Conservation (phyloP, 1,140 invertebrate species). For the Dryas iulia region DNA sequence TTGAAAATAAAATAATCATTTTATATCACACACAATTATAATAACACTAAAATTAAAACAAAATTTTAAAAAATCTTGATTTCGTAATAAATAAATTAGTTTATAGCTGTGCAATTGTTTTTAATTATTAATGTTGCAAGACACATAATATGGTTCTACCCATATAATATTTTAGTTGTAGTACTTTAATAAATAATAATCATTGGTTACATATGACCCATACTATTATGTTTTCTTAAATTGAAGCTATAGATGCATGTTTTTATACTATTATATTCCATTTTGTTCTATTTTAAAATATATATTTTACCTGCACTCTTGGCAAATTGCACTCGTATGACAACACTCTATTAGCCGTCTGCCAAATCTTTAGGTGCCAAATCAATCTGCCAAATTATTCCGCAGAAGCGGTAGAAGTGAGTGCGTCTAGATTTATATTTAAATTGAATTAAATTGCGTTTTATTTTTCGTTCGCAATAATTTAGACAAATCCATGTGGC, state of each 20-base stretch:
- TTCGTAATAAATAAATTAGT: neutral
- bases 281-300: neutral
- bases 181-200: too few species aligned
- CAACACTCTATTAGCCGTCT: constrained; percentile 21
- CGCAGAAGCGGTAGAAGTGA: constrained; percentile 43
- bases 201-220: too few species aligned
- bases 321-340: constrained; percentile 13
- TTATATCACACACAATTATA: too few species aligned
- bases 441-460: constrained; percentile 36
- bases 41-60: too few species aligned
- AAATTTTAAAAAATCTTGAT: neutral
- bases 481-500: constrained; percentile 61
- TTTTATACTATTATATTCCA: too few species aligned
- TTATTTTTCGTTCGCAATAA: constrained; percentile 32
- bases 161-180: too few species aligned
- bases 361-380: constrained; percentile 33
- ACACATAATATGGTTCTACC: neutral
- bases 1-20: too few species aligned
- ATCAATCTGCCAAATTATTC: constrained; percentile 52
- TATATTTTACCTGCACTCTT: constrained; percentile 1
- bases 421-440: constrained; percentile 34
- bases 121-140: neutral
- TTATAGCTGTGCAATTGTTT: neutral
- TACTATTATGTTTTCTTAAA: too few species aligned
- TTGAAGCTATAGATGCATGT: too few species aligned